A percentile compares a stretch with the other conserved stretches of the same genome.
These are phyloP conservation scores for Agrotis exclamationis DNA, from an alignment of 2,888 invertebrate genomes.

Conservation along the genomic window DNA sequence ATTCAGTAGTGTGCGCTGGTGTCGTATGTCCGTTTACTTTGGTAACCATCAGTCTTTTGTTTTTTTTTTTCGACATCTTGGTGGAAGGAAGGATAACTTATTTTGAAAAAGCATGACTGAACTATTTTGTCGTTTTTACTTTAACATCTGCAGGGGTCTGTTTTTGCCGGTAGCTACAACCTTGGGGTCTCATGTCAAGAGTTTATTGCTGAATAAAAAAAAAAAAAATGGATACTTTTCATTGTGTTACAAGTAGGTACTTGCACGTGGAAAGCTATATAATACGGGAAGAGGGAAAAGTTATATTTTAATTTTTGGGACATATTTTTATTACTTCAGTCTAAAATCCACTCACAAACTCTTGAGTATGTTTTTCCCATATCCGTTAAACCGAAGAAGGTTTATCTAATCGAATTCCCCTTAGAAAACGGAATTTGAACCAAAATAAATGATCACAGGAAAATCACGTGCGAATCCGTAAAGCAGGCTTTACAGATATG, in stretches of 20 bases:
- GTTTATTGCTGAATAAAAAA: too few species aligned
- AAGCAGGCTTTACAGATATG: conserved; percentile 44
- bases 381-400: not conserved
- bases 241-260: too few species aligned
- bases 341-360: not conserved
- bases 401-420: not conserved
- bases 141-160: too few species aligned
- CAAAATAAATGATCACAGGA: conserved; percentile 29
- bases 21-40: conserved; percentile 43
- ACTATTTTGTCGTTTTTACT: too few species aligned
- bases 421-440: conserved; percentile 18
- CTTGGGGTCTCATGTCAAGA: too few species aligned
- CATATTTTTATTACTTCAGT: not conserved
- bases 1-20: conserved; percentile 53
- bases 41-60: conserved; percentile 23
- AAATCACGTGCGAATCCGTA: conserved; percentile 22
- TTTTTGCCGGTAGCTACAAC: too few species aligned
- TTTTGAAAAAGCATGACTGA: too few species aligned
- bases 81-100: too few species aligned
- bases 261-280: too few species aligned
- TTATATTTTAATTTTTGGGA: too few species aligned
- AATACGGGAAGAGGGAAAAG: too few species aligned
- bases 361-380: not conserved
- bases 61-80: not conserved
- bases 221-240: too few species aligned